Base-by-base conservation (phyloP, 1,140 invertebrate species). In the Aricia agestis region DNA sequence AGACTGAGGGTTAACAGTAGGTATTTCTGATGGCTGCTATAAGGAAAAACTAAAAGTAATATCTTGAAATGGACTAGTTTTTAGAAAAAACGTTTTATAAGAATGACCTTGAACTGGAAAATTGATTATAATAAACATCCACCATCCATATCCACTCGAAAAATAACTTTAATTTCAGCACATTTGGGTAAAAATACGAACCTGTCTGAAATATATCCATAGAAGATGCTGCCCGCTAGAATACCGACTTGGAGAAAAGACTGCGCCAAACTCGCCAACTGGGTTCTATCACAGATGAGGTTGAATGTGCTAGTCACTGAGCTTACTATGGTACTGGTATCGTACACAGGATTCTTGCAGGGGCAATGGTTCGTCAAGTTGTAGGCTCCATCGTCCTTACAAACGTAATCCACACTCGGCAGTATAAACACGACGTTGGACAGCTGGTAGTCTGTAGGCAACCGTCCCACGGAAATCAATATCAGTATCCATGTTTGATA, bases 391-490 rank as follows among this genome's bases (percentile, higher is more conserved):
- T 88, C 88, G 80, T 81, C 76, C 25, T 87, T 92, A 72, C 95
- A 95, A 67, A 89, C 92, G 75, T 94, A 95, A 76, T 93, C 91
- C 1, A 92, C 92, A 11, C 91, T 92, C 1, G 95, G 95, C 61
- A 95, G 93, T 58, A 95, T 84, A 80, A 96, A 95, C 9, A 94
- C 92, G 6, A 95, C 94, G 5, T 94, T 94, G 10, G 94, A 82
- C 71, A 95, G 92, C 79, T 95, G 94, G 92, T 94, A 95, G 32
- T 95, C 94, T 0, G 94, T 93, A 0, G 95, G 94, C 74, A 94
- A 93, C 69, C 95, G 94, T 2, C 94, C 91, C 1, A 96, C 31
- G 15, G 76, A 74, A 52, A 96, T 83, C 9, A 96, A 83, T 10
- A 95, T 77, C 9, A 94, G 93, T 41, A 96, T 94, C 73, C 85